phyloP scores from a whole-genome alignment of 2,113 vertebrate species.

The Strix uralensis region DNA sequence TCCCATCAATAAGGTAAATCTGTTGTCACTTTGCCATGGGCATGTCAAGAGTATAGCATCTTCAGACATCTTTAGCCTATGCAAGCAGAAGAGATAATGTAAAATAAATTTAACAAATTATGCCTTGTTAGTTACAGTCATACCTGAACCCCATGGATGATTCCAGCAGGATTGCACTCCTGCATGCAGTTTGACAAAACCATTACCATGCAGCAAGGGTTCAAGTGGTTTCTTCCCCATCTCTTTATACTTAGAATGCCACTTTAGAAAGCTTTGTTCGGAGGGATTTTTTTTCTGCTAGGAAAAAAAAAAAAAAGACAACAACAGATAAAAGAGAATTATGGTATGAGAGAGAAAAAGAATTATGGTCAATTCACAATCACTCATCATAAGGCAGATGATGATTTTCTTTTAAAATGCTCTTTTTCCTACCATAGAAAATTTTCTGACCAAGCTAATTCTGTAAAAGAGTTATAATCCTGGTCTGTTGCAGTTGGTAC shows the following conservation, averaged over 20 bases:
- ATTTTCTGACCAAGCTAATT: background rate
- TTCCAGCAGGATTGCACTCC: background rate
- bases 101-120: background rate
- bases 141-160: background rate
- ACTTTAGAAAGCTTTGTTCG: background rate
- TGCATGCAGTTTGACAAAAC: background rate
- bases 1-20: background rate
- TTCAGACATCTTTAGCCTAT: background rate
- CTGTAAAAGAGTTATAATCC: background rate
- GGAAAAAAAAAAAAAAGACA: no score
- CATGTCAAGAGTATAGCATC: fast-evolving
- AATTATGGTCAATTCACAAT: background rate
- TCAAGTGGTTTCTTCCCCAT: background rate
- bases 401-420: background rate
- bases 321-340: background rate
- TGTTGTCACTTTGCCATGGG: background rate
- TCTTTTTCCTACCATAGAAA: background rate
- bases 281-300: background rate
- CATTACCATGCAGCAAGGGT: background rate
- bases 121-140: background rate
- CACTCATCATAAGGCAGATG: background rate
- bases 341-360: background rate
- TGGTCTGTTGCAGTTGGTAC: background rate
- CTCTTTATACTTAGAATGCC: background rate
- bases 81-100: background rate